Base-by-base conservation (phyloP, 2,888 invertebrate genomes). In the Camponotus fellah region DNA sequence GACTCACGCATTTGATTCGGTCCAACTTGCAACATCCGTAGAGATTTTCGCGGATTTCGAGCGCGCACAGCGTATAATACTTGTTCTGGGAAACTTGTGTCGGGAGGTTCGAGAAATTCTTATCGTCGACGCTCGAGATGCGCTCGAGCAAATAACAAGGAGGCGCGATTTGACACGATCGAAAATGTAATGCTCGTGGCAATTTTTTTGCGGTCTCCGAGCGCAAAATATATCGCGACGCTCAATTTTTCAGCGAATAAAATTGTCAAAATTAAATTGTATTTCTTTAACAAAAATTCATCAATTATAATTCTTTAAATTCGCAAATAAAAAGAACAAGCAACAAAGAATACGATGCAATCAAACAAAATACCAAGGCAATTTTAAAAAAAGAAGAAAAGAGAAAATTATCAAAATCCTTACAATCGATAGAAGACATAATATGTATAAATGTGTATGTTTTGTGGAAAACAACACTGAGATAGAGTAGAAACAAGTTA, bases 61-160 rank as follows among this genome's bases (percentile, higher is more conserved):
- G 56, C 56, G 68, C 9, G 32, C n/a, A 40, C 17, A 43, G 32
- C 40, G n/a, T 56, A 77, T 56, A 66, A 77, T 77, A 77, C 66
- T 56, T n/a, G 76, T 49, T 14, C 56, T 21, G 65, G 32, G 77
- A 56, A 77, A 76, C 26, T 46, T 37, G 40, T 53, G 76, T 53
- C 66, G 40, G 40, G 76, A 66, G 26, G 40, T 56, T 58, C 58
- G 58, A 3, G 26, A 65, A 76, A 66, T 77, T 77, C 56, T 56
- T 66, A 46, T 66, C 66, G 56, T 66, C 66, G 56, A 12, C 43
- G n/a, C n/a, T n/a, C n/a, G 40, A 14, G 32, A 66, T 34, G 40
- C 56, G 66, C n/a, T 77, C 56, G 66, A 32, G 66, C 14, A 77
- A 58, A 66, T 77, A 77, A 77, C 77, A 77, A 77, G 56, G 40